A percentile compares a stretch with the other conserved stretches of the same genome.
Conservation (phyloP, 2,888 invertebrate genomes). For the Leptura quadrifasciata region DNA sequence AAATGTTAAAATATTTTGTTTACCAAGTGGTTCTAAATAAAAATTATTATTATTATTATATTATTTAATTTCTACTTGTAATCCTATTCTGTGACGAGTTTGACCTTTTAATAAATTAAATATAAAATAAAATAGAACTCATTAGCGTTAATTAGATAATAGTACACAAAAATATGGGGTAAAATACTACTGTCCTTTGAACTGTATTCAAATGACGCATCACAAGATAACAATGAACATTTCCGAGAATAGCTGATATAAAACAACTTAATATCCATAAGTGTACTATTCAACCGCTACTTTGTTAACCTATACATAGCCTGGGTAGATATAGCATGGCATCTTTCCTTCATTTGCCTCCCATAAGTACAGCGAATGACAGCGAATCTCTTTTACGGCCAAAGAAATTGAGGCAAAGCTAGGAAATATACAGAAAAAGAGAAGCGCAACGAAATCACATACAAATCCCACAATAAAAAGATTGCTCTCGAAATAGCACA, state of each 20-base stretch:
- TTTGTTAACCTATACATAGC: conserved; percentile 35
- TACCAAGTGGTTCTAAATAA: too few relatives aligned
- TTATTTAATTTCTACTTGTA: too few relatives aligned
- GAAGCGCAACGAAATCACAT: conserved; percentile 58
- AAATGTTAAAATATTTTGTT: too few relatives aligned
- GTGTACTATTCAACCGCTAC: background rate
- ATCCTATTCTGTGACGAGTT: too few relatives aligned
- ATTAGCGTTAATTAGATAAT: too few relatives aligned
- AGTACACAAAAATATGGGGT: too few relatives aligned
- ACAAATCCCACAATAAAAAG: conserved; percentile 67
- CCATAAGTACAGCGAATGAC: conserved; percentile 53
- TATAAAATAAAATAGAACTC: too few relatives aligned
- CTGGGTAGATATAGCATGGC: conserved; percentile 40
- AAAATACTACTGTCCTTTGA: too few relatives aligned
- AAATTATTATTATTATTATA: too few relatives aligned
- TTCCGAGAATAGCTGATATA: background rate
- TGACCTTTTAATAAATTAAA: too few relatives aligned
- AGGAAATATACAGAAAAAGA: conserved; percentile 60
- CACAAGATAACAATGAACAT: too few relatives aligned
- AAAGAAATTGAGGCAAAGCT: conserved; percentile 63
- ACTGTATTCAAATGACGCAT: too few relatives aligned
- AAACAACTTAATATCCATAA: background rate
- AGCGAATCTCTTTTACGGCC: conserved; percentile 65
- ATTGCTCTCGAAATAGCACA: conserved; percentile 65
- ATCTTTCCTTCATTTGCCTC: conserved; percentile 45